Conservation (phyloP, 2,888 invertebrate species). For the Agonopterix arenella region DNA sequence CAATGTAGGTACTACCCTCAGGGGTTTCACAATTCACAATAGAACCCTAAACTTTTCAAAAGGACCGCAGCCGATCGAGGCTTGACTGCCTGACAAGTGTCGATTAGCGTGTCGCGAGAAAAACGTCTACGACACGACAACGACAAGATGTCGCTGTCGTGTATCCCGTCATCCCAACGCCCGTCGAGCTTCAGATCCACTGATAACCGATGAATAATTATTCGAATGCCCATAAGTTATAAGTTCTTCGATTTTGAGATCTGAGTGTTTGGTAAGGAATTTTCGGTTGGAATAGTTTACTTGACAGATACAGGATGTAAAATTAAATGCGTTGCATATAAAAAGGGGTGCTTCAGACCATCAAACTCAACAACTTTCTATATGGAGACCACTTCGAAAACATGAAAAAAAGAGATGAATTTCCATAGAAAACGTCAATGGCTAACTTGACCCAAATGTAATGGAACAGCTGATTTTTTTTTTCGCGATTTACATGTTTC, state of each 20-base stretch:
- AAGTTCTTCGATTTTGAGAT: slow-evolving; percentile 12
- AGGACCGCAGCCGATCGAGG: slow-evolving; percentile 35
- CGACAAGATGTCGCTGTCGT: slow-evolving; percentile 57
- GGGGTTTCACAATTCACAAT: no score
- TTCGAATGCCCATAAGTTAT: slow-evolving; percentile 29
- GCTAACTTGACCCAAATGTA: no score
- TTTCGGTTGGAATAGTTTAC: neutral
- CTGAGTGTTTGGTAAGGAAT: slow-evolving; percentile 1
- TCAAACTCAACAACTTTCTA: no score
- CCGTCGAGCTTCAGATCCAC: slow-evolving; percentile 32
- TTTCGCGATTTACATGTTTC: no score
- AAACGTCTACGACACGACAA: slow-evolving; percentile 43
- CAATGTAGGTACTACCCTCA: no score
- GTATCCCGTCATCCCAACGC: slow-evolving; percentile 33
- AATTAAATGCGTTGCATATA: no score
- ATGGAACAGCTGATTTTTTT: no score
- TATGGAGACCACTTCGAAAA: no score
- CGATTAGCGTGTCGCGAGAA: slow-evolving; percentile 47
- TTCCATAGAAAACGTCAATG: no score
- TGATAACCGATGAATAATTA: slow-evolving; percentile 61
- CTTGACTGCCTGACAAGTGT: slow-evolving; percentile 36
- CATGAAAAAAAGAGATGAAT: no score
- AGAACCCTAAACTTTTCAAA: neutral
- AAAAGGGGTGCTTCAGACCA: no score
- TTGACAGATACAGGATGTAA: no score